These are phyloP conservation scores for Agrotis puta DNA, from an alignment of 2,888 invertebrate genomes.

Conservation along the genomic window DNA sequence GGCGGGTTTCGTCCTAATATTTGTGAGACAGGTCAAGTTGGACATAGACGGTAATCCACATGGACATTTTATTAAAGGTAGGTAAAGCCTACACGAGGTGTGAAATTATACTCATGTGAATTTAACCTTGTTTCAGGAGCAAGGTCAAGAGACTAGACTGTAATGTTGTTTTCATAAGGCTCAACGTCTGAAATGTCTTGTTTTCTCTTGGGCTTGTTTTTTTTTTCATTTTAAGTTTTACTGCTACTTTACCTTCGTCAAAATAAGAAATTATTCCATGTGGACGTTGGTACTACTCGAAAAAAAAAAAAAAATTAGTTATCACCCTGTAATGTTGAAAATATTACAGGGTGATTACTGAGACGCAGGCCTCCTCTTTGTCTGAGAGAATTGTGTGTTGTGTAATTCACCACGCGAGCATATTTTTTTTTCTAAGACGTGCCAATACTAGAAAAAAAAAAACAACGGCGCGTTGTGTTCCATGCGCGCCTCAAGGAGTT, in stretches of 20 bases:
- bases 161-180: slow-evolving; percentile 7
- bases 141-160: slow-evolving; percentile 23
- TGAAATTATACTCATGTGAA: slow-evolving; percentile 14
- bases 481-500: too few species aligned
- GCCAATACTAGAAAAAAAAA: too few species aligned
- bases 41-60: slow-evolving; percentile 23
- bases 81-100: slow-evolving; percentile 10
- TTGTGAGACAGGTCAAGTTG: slow-evolving; percentile 1
- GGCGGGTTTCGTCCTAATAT: not conserved
- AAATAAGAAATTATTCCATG: not conserved
- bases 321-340: too few species aligned
- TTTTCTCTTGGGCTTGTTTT: not conserved
- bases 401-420: too few species aligned
- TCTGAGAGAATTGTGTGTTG: too few species aligned
- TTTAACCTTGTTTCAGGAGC: slow-evolving; percentile 9
- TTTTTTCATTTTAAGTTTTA: not conserved
- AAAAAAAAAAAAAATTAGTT: too few species aligned
- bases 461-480: too few species aligned
- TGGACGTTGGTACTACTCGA: not conserved
- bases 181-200: not conserved
- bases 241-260: too few species aligned
- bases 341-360: too few species aligned
- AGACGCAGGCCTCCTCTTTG: too few species aligned
- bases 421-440: too few species aligned
- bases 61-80: slow-evolving; percentile 15